phyloP scores from a whole-genome alignment of 2,797 vertebrate species.

The Kryptolebias ocellatus region DNA sequence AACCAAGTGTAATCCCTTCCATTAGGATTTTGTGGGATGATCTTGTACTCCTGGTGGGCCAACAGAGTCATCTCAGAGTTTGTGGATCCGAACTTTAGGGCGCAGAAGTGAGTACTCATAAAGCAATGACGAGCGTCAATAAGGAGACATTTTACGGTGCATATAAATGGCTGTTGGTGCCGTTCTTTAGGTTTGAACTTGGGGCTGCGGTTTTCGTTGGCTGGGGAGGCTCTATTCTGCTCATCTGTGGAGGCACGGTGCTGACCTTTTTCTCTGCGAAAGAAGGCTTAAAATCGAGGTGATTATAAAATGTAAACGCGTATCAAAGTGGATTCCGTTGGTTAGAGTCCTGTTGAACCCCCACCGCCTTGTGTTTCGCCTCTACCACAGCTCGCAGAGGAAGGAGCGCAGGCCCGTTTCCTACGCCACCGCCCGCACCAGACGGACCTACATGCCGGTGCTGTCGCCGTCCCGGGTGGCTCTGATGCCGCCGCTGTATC shows the following conservation, averaged over 20 bases:
- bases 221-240: slow-evolving; percentile 92
- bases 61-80: slow-evolving; percentile 75
- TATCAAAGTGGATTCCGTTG: neutral
- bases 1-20: neutral
- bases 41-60: slow-evolving; percentile 81
- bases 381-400: slow-evolving; percentile 33
- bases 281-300: slow-evolving; percentile 75
- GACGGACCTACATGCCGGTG: slow-evolving; percentile 66
- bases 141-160: neutral
- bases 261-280: slow-evolving; percentile 84
- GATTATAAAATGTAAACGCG: neutral
- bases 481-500: slow-evolving; percentile 58
- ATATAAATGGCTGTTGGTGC: no score
- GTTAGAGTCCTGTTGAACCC: neutral
- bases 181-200: slow-evolving; percentile 88
- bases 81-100: slow-evolving; percentile 74
- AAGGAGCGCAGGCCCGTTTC: slow-evolving; percentile 33
- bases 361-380: neutral
- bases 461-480: slow-evolving; percentile 50
- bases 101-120: slow-evolving; percentile 76
- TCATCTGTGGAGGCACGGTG: slow-evolving; percentile 86
- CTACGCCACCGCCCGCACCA: slow-evolving; percentile 52
- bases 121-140: no score
- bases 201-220: slow-evolving; percentile 94
- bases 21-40: slow-evolving; percentile 80